A percentile compares a stretch with the other conserved stretches of the same genome.
Evolutionary conservation across 2,888 invertebrate species (phyloP).

Genomic region (Agrypnus murinus): DNA sequence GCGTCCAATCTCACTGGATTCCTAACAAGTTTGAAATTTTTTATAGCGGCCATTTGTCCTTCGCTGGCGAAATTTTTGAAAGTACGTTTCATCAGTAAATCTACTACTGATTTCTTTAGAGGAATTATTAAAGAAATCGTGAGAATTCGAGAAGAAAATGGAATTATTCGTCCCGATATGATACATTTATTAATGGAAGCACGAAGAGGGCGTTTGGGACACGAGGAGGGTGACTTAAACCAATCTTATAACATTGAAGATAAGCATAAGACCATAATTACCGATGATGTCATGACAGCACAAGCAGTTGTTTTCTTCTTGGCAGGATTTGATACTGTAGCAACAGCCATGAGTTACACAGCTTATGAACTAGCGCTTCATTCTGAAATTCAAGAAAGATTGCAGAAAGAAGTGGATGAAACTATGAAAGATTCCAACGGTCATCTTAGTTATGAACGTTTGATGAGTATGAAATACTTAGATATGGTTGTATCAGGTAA

Average conservation of each 20-base stretch:
- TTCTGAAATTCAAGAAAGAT: conserved; percentile 46
- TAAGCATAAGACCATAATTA: conserved; percentile 44
- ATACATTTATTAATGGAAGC: conserved; percentile 73
- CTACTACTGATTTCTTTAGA: no score
- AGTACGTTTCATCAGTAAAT: no score
- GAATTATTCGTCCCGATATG: conserved; percentile 66
- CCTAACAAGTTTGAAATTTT: conserved; percentile 18
- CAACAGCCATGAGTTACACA: conserved; percentile 68
- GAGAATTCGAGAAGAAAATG: conserved; percentile 72
- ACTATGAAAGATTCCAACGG: neutral
- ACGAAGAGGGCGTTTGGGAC: conserved; percentile 46
- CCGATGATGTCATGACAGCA: conserved; percentile 73
- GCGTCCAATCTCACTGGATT: conserved; percentile 68
- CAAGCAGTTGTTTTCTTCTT: conserved; percentile 73
- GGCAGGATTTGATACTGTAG: conserved; percentile 72
- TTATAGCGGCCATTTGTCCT: conserved; percentile 16
- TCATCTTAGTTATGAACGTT: neutral
- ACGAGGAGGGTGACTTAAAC: neutral
- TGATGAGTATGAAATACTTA: conserved; percentile 3
- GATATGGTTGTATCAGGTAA: conserved; percentile 15
- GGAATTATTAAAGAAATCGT: conserved; percentile 67
- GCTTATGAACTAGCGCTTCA: conserved; percentile 71
- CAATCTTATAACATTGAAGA: neutral
- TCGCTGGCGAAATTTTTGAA: no score
- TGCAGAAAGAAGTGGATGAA: neutral